Conservation (phyloP, 2,113 vertebrate species). For the Okapia johnstoni region DNA sequence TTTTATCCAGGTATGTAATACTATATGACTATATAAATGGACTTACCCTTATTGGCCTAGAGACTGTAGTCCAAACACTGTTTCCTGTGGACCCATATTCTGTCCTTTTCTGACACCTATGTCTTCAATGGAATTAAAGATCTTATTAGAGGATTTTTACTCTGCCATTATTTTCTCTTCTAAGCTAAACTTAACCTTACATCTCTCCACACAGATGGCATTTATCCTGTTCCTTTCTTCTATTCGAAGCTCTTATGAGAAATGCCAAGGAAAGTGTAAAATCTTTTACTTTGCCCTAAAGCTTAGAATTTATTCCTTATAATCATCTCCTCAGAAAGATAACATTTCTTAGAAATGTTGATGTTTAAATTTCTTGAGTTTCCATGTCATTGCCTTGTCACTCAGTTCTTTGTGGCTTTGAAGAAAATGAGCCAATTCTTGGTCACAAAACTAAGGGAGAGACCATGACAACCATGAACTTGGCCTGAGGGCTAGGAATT, state of each 20-base stretch:
- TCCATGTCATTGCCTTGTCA: not conserved
- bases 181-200: not conserved
- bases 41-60: not conserved
- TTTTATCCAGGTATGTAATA: not conserved
- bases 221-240: not conserved
- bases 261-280: not conserved
- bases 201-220: not conserved
- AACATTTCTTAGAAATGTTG: not conserved
- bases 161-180: not conserved
- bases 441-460: not conserved
- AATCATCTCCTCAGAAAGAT: not conserved
- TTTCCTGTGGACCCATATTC: too few species aligned
- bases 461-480: not conserved
- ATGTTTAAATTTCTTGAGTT: not conserved
- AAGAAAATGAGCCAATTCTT: not conserved
- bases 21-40: not conserved
- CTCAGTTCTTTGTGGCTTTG: not conserved
- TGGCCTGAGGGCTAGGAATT: not conserved
- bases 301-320: not conserved
- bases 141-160: not conserved
- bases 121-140: not conserved
- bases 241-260: not conserved
- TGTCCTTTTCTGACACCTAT: not conserved
- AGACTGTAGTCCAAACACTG: not conserved
- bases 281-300: not conserved